These are phyloP conservation scores for Agrenia bidenticulata DNA, from an alignment of 2,888 invertebrate genomes.

Conservation along the genomic window DNA sequence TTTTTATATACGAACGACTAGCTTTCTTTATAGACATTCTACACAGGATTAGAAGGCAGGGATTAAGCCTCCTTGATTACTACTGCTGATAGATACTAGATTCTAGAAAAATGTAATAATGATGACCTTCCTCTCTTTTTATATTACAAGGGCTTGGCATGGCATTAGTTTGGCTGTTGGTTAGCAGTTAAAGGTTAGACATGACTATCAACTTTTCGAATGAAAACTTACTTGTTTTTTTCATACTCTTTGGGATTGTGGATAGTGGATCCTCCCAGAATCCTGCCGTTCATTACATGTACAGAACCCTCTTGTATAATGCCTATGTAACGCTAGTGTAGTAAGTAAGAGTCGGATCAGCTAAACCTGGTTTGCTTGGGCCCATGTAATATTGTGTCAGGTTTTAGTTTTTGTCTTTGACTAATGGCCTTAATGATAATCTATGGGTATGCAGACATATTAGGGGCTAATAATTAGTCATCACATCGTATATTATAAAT, in stretches of 20 bases:
- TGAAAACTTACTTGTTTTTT: constrained; percentile 4
- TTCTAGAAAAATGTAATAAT: too few species aligned
- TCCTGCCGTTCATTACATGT: constrained; percentile 5
- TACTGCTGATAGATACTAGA: too few species aligned
- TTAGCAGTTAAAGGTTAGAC: constrained; percentile 13
- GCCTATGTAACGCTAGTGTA: too few species aligned
- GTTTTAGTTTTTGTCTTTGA: constrained; percentile 7
- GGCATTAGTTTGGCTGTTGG: constrained; percentile 14
- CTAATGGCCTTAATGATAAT: constrained; percentile 11
- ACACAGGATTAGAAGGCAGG: too few species aligned
- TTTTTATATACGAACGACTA: too few species aligned
- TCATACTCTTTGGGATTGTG: too few species aligned
- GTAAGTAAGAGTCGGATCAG: too few species aligned
- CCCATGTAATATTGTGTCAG: constrained; percentile 1
- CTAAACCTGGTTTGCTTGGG: too few species aligned
- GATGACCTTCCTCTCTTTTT: too few species aligned
- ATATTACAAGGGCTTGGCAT: neutral
- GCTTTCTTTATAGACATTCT: too few species aligned
- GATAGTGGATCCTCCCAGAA: constrained; percentile 7
- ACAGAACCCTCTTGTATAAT: too few species aligned
- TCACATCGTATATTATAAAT: constrained; percentile 5
- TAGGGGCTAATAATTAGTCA: constrained; percentile 14
- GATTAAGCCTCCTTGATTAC: too few species aligned
- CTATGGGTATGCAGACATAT: constrained; percentile 9
- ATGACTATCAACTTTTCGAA: constrained; percentile 12